Base-by-base conservation (phyloP, 2,888 invertebrate genomes). In the Tupiocoris notatus region DNA sequence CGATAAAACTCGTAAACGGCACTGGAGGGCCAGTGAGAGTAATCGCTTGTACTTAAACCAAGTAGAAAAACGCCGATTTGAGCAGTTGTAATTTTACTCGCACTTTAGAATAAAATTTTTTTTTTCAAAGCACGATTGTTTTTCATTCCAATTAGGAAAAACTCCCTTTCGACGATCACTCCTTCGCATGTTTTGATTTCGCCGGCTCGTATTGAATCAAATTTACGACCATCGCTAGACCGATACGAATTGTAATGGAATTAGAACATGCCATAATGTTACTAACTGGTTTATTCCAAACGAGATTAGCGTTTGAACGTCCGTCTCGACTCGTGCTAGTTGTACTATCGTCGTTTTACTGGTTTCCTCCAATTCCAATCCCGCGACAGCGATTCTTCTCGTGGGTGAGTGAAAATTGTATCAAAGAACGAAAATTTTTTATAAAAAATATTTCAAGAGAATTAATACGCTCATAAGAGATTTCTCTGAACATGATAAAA, bases 21-120 rank as follows among this genome's bases (percentile, higher is more conserved):
- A 88, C 88, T 77, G 90, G 90, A 74, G 89, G 87, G 0, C 90
- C 91, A 0, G 84, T 87, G 0, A 84, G 90, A 0, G 83, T 91
- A 9, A 84, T 89, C 0, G n/a, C n/a, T n/a, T n/a, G n/a, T n/a
- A n/a, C n/a, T n/a, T n/a, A n/a, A n/a, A n/a, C n/a, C n/a, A n/a
- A n/a, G n/a, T n/a, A n/a, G n/a, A n/a, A n/a, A n/a, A n/a, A n/a
- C n/a, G n/a, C n/a, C n/a, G n/a, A n/a, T n/a, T n/a, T n/a, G n/a
- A n/a, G n/a, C n/a, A n/a, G n/a, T n/a, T n/a, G n/a, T n/a, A n/a
- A n/a, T n/a, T n/a, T n/a, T n/a, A n/a, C n/a, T n/a, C n/a, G n/a
- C n/a, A n/a, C n/a, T n/a, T n/a, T n/a, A n/a, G n/a, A n/a, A n/a
- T n/a, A n/a, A n/a, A n/a, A n/a, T n/a, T n/a, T n/a, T n/a, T n/a